Evolutionary conservation across 2,888 invertebrate genomes (phyloP), one percentile per base, ranked within the genome.

Genomic region (Melinaea menophilus): DNA sequence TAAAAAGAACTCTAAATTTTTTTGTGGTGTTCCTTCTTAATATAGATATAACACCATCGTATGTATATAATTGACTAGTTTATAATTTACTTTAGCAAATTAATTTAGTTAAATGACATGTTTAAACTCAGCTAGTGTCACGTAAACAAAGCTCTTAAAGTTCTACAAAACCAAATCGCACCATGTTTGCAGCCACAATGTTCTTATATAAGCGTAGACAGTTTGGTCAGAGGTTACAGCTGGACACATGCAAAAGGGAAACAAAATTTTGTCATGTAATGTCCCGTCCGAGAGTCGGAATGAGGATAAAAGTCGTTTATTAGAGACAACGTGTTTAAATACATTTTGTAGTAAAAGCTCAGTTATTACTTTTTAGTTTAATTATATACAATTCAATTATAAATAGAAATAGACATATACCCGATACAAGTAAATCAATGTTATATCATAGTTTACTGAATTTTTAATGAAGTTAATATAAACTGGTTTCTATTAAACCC

Each of bases 181-280:
- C 56, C 33, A 46, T 41, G 56, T 61, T 41, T 54, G 62, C 34
- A 57, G 56, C 67, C 65, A 57, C 63, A 67, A 67, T 63, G 63
- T 67, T 61, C 61, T 67, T 63, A 67, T 63, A 65, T 65, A 65
- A 65, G 59, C 63, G 59, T 62, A 61, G 65, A 65, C 65, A 63
- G 63, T 61, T 63, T 61, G 64, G 69, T 59, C 61, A 60, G 69
- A 56, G 70, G 70, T 70, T 65, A 61, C 69, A 67, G 64, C 68
- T 69, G 69, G 65, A 69, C 68, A 56, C 63, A 65, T 70, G 69
- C 67, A 59, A 65, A 61, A 59, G 54, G 64, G 59, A 63, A 64
- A 71, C 71, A 68, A 72, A 71, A 72, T 69, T 72, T 59, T 61
- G 58, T 58, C 54, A 61, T 60, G 63, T 66, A 72, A 71, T 69